Evolutionary conservation across 1,140 invertebrate genomes (phyloP), one percentile per base, ranked within the genome.

Genomic region (Dinoponera quadriceps): DNA sequence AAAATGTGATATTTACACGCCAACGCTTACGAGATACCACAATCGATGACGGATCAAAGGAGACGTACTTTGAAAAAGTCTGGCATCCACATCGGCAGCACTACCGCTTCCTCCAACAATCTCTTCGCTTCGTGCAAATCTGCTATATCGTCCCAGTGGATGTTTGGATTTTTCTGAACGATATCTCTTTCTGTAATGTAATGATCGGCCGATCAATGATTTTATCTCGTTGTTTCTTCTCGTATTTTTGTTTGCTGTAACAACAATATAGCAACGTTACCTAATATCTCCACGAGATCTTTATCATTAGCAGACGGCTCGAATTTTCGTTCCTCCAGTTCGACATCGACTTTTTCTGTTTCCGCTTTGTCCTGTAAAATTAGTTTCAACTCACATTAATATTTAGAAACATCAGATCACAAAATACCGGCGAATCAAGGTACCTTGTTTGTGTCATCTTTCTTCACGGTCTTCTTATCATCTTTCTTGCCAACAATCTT

Each of bases 1-100:
- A 14, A 77, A 91, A 91, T 89, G 85, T 27, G 62, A 83, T 48
- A 75, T 69, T 71, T 55, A 13, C 18, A 13, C 18, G 54, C 63
- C 65, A 77, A 55, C 14, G 38, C n/a, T 49, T 25, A 22, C 49
- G 3, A 38, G 33, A 49, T 44, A 25, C 9, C 49, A 0, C 7
- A 27, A 44, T 11, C 29, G 22, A 20, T 3, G 3, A 44, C n/a
- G 38, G 14, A 55, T 44, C 25, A 54, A 57, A 33, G 0, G 7
- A 54, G 3, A 51, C 38, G 83, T 94, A 97, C 97, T 94, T 98
- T 99, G 93, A 99, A 99, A 94, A 98, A 99, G 91, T 99, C 98
- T 5, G 99, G 99, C 97, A 99, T 99, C 95, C 98, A 97, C 96
- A 99, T 98, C 11, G 99, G 99, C 88, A 99, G 95, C 20, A 99